These are phyloP conservation scores for Melitaea athalia DNA, from an alignment of 2,888 invertebrate species.

Conservation along the genomic window DNA sequence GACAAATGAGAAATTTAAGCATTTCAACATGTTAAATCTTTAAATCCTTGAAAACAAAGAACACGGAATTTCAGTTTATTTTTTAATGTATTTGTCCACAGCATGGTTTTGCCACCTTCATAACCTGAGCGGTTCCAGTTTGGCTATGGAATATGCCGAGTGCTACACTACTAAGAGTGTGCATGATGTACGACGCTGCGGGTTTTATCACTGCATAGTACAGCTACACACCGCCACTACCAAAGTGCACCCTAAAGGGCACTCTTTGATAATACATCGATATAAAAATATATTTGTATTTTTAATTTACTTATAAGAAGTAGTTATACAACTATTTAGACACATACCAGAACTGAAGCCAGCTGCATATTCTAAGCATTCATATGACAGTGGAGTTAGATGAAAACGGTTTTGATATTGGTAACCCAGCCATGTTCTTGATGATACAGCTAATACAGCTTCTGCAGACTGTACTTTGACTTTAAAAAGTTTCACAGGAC, in stretches of 20 bases:
- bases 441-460: constrained; percentile 98
- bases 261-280: constrained; percentile 66
- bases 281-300: constrained; percentile 8
- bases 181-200: constrained; percentile 85
- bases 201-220: constrained; percentile 75
- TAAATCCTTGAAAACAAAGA: background rate
- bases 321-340: background rate
- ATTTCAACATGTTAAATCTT: background rate
- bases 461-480: constrained; percentile 98
- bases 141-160: constrained; percentile 89
- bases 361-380: constrained; percentile 97
- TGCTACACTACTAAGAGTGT: constrained; percentile 79
- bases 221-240: constrained; percentile 78
- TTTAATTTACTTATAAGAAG: background rate
- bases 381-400: constrained; percentile 97
- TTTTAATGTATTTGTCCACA: constrained; percentile 67
- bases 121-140: constrained; percentile 85
- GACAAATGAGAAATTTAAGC: no score
- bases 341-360: constrained; percentile 90
- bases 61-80: constrained; percentile 25
- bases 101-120: constrained; percentile 87
- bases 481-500: constrained; percentile 97
- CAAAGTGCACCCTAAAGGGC: constrained; percentile 59
- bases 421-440: constrained; percentile 98
- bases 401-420: constrained; percentile 98